These are phyloP conservation scores for Mormoops blainvillei DNA, from an alignment of 2,113 vertebrate species.

Conservation along the genomic window DNA sequence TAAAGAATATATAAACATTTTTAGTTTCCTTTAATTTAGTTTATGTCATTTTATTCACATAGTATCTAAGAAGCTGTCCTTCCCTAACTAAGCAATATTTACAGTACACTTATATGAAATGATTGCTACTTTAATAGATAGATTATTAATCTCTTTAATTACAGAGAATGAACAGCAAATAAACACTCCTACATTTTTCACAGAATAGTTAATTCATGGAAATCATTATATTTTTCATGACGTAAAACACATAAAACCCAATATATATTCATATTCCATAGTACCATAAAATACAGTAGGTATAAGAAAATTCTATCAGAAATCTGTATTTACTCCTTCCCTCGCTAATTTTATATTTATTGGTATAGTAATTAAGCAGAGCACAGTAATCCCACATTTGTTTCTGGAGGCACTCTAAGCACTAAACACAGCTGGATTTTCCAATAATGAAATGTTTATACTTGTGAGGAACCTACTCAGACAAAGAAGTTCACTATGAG, in stretches of 20 bases:
- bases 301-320: constrained; percentile 21
- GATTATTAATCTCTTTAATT: background rate
- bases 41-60: background rate
- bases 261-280: background rate
- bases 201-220: no score
- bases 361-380: background rate
- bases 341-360: background rate
- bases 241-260: background rate
- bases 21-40: background rate
- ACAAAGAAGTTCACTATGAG: background rate
- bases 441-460: background rate
- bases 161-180: background rate
- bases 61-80: background rate
- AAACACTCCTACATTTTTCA: background rate
- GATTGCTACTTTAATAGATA: background rate
- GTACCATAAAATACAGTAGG: constrained; percentile 16
- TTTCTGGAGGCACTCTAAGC: background rate
- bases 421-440: background rate
- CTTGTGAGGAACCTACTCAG: background rate
- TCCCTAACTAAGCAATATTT: background rate
- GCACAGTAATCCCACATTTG: background rate
- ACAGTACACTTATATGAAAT: background rate
- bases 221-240: no score
- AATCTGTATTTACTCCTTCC: background rate
- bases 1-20: background rate